Evolutionary conservation across 2,113 vertebrate genomes (phyloP).

Genomic region (Sterrhoptilus dennistouni): DNA sequence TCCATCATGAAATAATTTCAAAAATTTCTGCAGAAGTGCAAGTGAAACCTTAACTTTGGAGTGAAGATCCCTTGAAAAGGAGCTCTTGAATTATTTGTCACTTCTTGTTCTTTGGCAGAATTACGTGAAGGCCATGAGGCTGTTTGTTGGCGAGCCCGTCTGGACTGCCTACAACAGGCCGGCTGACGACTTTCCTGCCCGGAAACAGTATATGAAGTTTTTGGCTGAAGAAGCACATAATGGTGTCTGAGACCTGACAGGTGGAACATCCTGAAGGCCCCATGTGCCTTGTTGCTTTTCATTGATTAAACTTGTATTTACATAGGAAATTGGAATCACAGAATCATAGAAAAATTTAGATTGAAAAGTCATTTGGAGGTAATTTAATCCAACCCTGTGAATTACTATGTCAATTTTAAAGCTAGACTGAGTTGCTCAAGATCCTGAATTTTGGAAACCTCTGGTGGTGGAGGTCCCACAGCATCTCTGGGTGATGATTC

Average conservation of each 20-base stretch:
- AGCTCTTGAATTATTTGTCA: not conserved
- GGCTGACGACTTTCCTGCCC: slow-evolving; percentile 82
- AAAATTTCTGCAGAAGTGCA: not conserved
- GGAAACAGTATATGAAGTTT: slow-evolving; percentile 76
- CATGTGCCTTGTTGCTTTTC: not conserved
- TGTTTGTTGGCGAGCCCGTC: slow-evolving; percentile 90
- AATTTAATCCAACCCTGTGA: not conserved
- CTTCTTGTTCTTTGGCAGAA: slow-evolving; percentile 74
- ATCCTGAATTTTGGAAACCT: not conserved
- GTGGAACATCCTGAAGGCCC: not conserved
- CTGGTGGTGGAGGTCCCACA: not conserved
- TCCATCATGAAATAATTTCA: not conserved
- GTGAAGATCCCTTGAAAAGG: not conserved
- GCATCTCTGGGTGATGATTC: not conserved
- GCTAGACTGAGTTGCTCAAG: not conserved
- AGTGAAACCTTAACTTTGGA: not conserved
- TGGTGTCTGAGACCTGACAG: not conserved
- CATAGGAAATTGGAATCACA: not conserved
- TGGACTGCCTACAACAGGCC: slow-evolving; percentile 92
- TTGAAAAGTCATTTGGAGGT: not conserved
- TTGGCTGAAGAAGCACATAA: slow-evolving; percentile 32
- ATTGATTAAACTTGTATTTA: not conserved
- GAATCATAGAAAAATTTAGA: not conserved
- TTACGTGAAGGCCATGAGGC: slow-evolving; percentile 92
- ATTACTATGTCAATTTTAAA: not conserved